phyloP scores from a whole-genome alignment of 2,113 vertebrate genomes.

The Embiotoca jacksoni region DNA sequence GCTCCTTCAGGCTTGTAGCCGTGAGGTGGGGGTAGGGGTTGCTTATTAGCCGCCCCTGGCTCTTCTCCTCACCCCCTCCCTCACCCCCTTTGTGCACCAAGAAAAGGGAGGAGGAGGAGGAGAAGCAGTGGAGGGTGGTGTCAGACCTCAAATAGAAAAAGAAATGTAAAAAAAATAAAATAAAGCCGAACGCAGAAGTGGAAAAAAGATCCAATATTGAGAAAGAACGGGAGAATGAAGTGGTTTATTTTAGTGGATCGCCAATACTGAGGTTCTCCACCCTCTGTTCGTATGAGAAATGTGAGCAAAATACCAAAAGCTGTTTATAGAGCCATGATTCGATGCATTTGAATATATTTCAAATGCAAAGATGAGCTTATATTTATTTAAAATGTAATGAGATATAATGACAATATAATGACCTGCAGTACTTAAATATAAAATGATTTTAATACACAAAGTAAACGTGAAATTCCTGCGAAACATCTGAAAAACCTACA shows the following conservation, averaged over 20 bases:
- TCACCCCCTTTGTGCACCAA: neutral
- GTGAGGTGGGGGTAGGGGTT: neutral
- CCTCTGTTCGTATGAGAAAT: neutral
- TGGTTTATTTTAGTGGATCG: neutral
- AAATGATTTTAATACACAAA: too few relatives aligned
- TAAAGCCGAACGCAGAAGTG: neutral
- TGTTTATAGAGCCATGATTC: too few relatives aligned
- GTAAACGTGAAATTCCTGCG: too few relatives aligned
- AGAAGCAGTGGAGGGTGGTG: neutral
- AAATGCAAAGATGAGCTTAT: too few relatives aligned
- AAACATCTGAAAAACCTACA: too few relatives aligned
- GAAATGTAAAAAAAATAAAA: neutral
- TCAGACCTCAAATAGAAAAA: neutral
- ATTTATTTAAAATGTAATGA: too few relatives aligned
- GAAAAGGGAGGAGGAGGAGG: constrained; percentile 1
- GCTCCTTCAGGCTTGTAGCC: constrained; percentile 37
- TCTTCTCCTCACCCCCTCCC: neutral
- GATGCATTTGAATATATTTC: too few relatives aligned
- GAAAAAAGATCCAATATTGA: neutral
- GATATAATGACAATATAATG: too few relatives aligned
- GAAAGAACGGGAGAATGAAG: neutral
- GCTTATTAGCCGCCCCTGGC: constrained; percentile 19
- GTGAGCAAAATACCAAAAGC: too few relatives aligned
- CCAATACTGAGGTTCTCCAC: neutral
- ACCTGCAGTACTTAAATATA: too few relatives aligned